phyloP scores from a whole-genome alignment of 1,140 invertebrate species.

The Drosophila oshimai region DNA sequence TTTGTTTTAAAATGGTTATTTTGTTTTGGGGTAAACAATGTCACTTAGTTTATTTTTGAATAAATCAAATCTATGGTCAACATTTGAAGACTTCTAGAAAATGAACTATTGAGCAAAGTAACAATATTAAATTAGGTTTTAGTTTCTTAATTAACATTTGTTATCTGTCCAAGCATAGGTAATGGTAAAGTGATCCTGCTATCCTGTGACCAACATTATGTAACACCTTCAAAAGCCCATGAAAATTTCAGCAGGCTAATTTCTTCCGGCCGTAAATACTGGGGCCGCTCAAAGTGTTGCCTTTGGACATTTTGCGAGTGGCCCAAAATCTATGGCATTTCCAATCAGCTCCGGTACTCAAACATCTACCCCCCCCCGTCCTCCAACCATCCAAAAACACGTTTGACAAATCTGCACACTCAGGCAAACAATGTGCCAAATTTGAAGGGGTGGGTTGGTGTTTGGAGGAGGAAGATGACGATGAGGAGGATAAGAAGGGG shows the following conservation, averaged over 20 bases:
- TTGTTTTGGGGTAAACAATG: no score
- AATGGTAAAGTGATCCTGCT: no score
- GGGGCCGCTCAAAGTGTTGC: background rate
- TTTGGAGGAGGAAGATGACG: background rate
- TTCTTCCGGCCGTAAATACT: slow-evolving; percentile 20
- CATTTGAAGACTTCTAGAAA: no score
- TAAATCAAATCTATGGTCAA: no score
- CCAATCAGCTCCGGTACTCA: slow-evolving; percentile 37
- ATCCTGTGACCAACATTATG: background rate
- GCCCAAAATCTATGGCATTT: slow-evolving; percentile 46
- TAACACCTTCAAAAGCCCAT: background rate
- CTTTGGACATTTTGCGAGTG: slow-evolving; percentile 5
- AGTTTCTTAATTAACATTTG: no score
- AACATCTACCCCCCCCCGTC: background rate
- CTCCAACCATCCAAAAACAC: background rate
- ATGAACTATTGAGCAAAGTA: no score
- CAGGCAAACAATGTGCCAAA: slow-evolving; percentile 73
- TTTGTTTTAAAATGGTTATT: no score
- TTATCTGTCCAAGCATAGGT: no score
- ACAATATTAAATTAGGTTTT: no score
- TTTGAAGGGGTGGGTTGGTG: slow-evolving; percentile 34
- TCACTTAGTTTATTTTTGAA: no score
- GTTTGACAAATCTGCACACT: slow-evolving; percentile 58
- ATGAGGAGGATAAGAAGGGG: background rate
- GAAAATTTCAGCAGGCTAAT: slow-evolving; percentile 28